These are phyloP conservation scores for Neopelma chrysocephalum DNA, from an alignment of 2,797 vertebrate species.

Conservation along the genomic window DNA sequence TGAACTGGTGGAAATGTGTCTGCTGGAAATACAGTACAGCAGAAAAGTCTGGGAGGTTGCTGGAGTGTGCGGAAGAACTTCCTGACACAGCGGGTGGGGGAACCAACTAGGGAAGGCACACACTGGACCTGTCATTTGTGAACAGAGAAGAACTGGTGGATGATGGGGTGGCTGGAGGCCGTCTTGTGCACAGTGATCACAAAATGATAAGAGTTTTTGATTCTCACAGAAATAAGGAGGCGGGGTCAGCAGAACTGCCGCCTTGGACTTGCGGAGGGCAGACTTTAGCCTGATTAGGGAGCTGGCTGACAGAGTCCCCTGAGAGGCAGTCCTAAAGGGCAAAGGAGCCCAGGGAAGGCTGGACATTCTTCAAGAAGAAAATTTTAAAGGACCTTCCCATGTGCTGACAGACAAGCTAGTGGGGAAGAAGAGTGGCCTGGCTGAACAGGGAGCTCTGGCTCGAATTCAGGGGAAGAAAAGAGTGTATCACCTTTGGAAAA, in stretches of 20 bases:
- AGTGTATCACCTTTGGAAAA: neutral
- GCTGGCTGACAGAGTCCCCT: neutral
- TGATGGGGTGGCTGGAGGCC: neutral
- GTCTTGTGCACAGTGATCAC: neutral
- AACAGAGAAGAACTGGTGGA: neutral
- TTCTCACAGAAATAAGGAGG: neutral
- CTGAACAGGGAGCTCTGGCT: neutral
- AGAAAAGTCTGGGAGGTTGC: neutral
- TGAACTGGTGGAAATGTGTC: neutral
- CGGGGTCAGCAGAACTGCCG: neutral
- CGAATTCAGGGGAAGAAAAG: neutral
- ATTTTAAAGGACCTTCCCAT: neutral
- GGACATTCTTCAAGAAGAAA: neutral
- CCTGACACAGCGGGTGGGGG: neutral
- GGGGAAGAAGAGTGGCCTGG: neutral
- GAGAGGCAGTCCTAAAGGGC: neutral
- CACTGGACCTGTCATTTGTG: neutral
- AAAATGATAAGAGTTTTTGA: neutral
- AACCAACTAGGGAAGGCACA: neutral
- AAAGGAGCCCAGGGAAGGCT: neutral
- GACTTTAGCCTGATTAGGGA: neutral
- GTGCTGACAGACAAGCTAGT: neutral
- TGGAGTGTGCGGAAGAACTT: neutral
- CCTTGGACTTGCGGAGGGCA: neutral
- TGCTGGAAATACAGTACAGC: neutral